Evolutionary conservation across 2,797 vertebrate species (phyloP).

Genomic region (Pithecia hirsuta): DNA sequence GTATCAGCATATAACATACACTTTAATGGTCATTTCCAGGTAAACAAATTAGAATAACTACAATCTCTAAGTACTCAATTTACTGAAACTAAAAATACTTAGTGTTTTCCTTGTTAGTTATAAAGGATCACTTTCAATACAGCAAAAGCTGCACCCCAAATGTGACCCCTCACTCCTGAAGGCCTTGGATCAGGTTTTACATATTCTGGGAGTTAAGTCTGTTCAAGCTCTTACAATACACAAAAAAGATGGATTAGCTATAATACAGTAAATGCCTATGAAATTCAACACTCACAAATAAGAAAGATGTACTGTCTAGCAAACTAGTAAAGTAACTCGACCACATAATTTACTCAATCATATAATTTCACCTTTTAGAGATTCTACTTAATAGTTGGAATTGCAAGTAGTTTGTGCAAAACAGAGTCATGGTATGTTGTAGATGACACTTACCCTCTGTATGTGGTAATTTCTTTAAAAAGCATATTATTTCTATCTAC

Average conservation of each 20-base stretch:
- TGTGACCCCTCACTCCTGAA: background rate
- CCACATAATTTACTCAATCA: background rate
- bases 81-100: background rate
- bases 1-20: background rate
- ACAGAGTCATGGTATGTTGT: background rate
- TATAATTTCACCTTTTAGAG: background rate
- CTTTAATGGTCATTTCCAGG: slow-evolving; percentile 46
- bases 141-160: background rate
- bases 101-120: background rate
- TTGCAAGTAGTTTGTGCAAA: background rate
- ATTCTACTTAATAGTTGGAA: background rate
- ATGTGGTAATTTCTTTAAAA: background rate
- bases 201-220: background rate
- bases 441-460: background rate
- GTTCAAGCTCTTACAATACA: background rate
- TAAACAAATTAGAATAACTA: slow-evolving; percentile 35
- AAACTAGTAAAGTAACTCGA: background rate
- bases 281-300: slow-evolving; percentile 35
- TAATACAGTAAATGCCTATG: background rate
- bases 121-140: background rate
- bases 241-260: background rate
- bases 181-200: background rate
- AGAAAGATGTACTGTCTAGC: background rate
- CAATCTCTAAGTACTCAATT: background rate
- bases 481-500: background rate